Evolutionary conservation across 2,888 invertebrate species (phyloP).

Genomic region (Ophion slaviceki): DNA sequence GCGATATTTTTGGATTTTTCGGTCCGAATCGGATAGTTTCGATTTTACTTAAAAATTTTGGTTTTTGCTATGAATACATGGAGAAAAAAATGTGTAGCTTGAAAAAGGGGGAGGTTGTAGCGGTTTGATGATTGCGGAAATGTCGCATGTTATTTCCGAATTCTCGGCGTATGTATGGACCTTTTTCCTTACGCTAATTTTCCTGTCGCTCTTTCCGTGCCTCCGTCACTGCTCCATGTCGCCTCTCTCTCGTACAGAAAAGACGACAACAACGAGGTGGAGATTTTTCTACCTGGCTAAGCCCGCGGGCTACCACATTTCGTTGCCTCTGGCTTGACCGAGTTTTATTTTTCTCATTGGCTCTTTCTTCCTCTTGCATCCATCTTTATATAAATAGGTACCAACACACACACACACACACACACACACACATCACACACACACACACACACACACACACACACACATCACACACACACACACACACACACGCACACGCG

Average conservation of each 20-base stretch:
- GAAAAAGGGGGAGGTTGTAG: background rate
- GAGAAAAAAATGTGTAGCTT: background rate
- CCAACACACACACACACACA: too few species aligned
- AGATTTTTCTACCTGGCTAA: conserved; percentile 80
- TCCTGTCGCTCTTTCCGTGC: conserved; percentile 32
- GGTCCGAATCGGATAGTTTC: too few species aligned
- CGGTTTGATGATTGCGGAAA: background rate
- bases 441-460: too few species aligned
- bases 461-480: too few species aligned
- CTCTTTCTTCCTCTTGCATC: conserved; percentile 51
- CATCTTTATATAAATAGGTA: conserved; percentile 43
- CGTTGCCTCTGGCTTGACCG: conserved; percentile 81
- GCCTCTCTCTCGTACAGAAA: conserved; percentile 1
- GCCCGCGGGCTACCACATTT: conserved; percentile 74
- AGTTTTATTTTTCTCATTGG: conserved; percentile 76
- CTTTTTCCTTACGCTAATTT: conserved; percentile 57
- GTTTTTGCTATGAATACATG: background rate
- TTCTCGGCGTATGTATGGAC: background rate
- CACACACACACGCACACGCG: too few species aligned
- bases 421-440: too few species aligned
- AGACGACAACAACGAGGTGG: conserved; percentile 47
- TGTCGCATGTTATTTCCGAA: background rate
- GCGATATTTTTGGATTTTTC: too few species aligned
- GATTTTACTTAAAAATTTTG: background rate
- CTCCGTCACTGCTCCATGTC: conserved; percentile 32